Percentiles rank a stretch among this genome's conserved stretches.
These are phyloP conservation scores for Taeniopygia guttata DNA, from an alignment of 2,797 vertebrate genomes.

Conservation along the genomic window DNA sequence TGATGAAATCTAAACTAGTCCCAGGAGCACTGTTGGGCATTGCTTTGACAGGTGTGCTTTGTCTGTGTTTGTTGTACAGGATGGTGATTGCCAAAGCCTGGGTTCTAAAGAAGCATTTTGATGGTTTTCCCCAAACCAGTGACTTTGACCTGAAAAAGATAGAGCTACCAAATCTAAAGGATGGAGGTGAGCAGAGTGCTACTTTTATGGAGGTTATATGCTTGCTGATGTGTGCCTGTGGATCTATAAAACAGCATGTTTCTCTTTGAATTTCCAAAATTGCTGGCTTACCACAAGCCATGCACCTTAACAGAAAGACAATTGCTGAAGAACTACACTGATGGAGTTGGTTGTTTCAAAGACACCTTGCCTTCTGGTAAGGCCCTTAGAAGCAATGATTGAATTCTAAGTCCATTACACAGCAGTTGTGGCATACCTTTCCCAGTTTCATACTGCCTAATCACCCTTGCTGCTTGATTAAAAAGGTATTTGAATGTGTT, in stretches of 20 bases:
- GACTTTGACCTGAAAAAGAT: conserved; percentile 84
- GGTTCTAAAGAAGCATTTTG: conserved; percentile 85
- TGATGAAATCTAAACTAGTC: background rate
- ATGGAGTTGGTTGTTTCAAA: background rate
- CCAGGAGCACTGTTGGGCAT: fast-evolving
- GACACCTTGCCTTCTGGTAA: background rate
- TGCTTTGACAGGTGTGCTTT: background rate
- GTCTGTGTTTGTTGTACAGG: background rate
- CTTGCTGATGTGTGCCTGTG: background rate
- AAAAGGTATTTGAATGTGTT: background rate
- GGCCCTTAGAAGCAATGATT: background rate
- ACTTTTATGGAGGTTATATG: background rate
- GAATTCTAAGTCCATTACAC: background rate
- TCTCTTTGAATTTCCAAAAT: background rate
- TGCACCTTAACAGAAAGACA: background rate
- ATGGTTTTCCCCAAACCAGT: conserved; percentile 79
- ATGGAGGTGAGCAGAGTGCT: conserved; percentile 80
- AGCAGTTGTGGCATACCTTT: background rate
- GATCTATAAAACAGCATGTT: background rate
- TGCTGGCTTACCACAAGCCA: background rate
- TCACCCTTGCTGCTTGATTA: background rate
- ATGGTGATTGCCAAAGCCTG: conserved; percentile 85
- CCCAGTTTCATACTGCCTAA: background rate
- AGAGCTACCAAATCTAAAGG: conserved; percentile 80
- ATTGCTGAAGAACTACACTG: background rate